phyloP scores from a whole-genome alignment of 2,888 invertebrate genomes.

The Morpho achilles region DNA sequence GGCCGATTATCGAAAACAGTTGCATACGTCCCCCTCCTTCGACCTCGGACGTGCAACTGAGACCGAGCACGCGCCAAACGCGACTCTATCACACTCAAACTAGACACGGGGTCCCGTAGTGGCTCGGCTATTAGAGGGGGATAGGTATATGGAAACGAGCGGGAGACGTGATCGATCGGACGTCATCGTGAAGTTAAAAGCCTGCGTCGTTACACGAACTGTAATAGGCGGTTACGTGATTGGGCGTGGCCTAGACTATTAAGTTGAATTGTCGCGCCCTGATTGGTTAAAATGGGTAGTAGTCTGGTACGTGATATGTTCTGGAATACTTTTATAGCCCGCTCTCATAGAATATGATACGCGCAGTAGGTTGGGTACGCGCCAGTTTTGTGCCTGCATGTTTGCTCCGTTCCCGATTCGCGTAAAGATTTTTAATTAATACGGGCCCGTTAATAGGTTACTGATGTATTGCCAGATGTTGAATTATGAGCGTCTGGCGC shows the following conservation, averaged over 20 bases:
- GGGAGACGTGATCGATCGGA: conserved; percentile 60
- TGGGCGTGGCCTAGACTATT: conserved; percentile 77
- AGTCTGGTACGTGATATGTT: conserved; percentile 78
- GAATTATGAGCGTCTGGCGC: conserved; percentile 35
- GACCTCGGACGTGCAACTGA: conserved; percentile 77
- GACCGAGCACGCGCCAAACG: conserved; percentile 73
- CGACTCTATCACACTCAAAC: conserved; percentile 73
- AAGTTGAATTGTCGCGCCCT: conserved; percentile 76
- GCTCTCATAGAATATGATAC: conserved; percentile 78
- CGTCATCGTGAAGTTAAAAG: conserved; percentile 74
- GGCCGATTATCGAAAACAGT: conserved; percentile 78
- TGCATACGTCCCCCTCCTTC: conserved; percentile 76
- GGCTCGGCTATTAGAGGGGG: conserved; percentile 56
- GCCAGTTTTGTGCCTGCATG: conserved; percentile 59
- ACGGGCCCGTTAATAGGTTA: conserved; percentile 55
- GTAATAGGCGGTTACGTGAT: conserved; percentile 80
- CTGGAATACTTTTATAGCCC: conserved; percentile 76
- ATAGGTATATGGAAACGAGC: conserved; percentile 46
- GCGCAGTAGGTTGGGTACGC: conserved; percentile 72
- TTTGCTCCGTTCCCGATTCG: conserved; percentile 62
- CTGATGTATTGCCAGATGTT: conserved; percentile 33
- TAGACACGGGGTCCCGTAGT: conserved; percentile 49
- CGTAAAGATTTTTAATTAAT: conserved; percentile 68
- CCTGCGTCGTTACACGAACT: conserved; percentile 77
- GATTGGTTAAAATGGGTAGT: conserved; percentile 79